phyloP scores from a whole-genome alignment of 2,113 vertebrate species.

The Notiomystis cincta region DNA sequence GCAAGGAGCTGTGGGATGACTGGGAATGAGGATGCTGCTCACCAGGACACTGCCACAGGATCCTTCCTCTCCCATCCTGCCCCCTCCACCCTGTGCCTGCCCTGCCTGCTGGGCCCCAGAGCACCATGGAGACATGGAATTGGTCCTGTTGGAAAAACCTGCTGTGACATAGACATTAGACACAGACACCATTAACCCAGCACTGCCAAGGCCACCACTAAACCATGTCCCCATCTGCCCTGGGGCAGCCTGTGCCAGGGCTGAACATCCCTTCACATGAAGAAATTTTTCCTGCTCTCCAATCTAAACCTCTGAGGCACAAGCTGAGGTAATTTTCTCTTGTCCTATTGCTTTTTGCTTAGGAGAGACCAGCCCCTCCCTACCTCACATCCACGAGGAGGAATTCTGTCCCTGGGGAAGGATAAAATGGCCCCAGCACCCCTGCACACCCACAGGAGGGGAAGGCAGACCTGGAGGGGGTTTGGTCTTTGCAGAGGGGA shows the following conservation, averaged over 20 bases:
- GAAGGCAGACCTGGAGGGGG: not conserved
- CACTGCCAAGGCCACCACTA: not conserved
- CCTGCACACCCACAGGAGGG: not conserved
- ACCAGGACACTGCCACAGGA: not conserved
- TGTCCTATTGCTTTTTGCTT: not conserved
- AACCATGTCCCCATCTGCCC: not conserved
- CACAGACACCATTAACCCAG: not conserved
- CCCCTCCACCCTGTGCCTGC: fast-evolving
- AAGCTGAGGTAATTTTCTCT: not conserved
- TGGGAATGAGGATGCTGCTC: not conserved
- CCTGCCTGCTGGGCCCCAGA: not conserved
- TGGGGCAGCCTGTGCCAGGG: not conserved
- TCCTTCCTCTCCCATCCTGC: not conserved
- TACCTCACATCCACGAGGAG: not conserved
- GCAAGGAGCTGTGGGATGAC: fast-evolving
- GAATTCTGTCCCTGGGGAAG: not conserved
- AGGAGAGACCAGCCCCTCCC: fast-evolving
- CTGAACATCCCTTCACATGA: not conserved
- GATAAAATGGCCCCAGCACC: not conserved
- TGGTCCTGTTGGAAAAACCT: fast-evolving
- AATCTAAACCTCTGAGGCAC: not conserved
- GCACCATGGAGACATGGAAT: fast-evolving
- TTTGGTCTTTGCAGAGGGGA: not conserved
- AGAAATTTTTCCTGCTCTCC: not conserved
- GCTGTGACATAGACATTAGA: not conserved